Conservation (phyloP, 1,140 invertebrate genomes). For the Psix sp. region DNA sequence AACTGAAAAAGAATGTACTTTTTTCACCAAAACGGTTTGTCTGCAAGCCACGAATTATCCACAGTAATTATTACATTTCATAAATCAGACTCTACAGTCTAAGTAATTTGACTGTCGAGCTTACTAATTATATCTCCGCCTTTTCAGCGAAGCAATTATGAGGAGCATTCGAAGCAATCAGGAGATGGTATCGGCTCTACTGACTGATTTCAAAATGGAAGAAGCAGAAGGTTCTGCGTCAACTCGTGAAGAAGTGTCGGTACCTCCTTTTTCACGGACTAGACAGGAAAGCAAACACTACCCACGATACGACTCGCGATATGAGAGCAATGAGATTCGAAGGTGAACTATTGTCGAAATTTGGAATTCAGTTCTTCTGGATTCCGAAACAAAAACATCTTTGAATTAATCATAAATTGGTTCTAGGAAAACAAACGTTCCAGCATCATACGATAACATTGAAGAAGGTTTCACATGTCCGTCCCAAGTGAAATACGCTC, state of each 20-base stretch:
- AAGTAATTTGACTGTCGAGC: conserved; percentile 1
- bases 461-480: conserved; percentile 88
- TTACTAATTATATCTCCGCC: conserved; percentile 1
- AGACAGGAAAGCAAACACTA: conserved; percentile 44
- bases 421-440: conserved; percentile 78
- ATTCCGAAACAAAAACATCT: no score
- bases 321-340: conserved; percentile 74
- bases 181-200: conserved; percentile 82
- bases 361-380: neutral
- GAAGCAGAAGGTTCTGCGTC: conserved; percentile 55
- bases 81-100: neutral
- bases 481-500: conserved; percentile 88
- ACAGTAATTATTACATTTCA: conserved; percentile 79
- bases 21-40: conserved; percentile 86
- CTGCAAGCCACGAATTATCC: conserved; percentile 86
- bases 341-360: conserved; percentile 60
- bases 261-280: conserved; percentile 17
- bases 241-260: conserved; percentile 31
- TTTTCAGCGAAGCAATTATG: conserved; percentile 84
- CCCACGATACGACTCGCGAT: conserved; percentile 65
- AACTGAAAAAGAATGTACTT: conserved; percentile 79
- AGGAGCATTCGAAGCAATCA: conserved; percentile 84
- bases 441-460: conserved; percentile 66
- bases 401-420: no score
- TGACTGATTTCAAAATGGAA: conserved; percentile 80